These are phyloP conservation scores for Leucoraja ocellata DNA, from an alignment of 2,797 vertebrate species.

Conservation along the genomic window DNA sequence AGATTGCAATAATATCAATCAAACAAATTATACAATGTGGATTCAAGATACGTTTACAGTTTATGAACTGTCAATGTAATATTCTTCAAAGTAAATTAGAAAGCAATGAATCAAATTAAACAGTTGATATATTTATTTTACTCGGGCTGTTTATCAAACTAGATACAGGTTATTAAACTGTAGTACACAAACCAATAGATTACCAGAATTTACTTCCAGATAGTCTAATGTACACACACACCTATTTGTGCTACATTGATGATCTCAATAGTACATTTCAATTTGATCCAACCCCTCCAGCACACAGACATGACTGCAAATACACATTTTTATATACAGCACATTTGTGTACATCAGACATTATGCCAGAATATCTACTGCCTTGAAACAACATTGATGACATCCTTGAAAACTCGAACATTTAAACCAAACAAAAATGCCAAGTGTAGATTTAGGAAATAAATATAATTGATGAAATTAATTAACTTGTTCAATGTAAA, in stretches of 20 bases:
- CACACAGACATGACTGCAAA: slow-evolving; percentile 31
- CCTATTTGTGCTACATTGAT: slow-evolving; percentile 25
- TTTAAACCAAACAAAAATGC: background rate
- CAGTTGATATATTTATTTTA: slow-evolving; percentile 38
- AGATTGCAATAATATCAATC: background rate
- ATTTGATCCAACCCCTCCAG: slow-evolving; percentile 28
- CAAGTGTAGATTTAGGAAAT: background rate
- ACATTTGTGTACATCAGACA: slow-evolving; percentile 32
- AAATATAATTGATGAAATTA: background rate
- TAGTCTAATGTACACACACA: slow-evolving; percentile 36
- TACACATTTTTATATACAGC: slow-evolving; percentile 31
- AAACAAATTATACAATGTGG: background rate
- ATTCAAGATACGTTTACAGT: background rate
- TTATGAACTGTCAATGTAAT: background rate
- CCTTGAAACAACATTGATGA: slow-evolving; percentile 13
- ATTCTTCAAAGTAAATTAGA: background rate
- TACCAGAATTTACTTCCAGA: slow-evolving; percentile 35
- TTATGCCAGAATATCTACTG: slow-evolving; percentile 15
- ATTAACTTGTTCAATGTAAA: slow-evolving; percentile 11
- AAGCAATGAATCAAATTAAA: slow-evolving; percentile 27
- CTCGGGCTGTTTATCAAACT: slow-evolving; percentile 33
- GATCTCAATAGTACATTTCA: slow-evolving; percentile 26
- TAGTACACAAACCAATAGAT: slow-evolving; percentile 33
- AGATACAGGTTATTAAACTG: slow-evolving; percentile 38
- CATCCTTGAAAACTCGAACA: background rate